These are phyloP conservation scores for Mirounga angustirostris DNA, from an alignment of 2,113 vertebrate species.

Conservation along the genomic window DNA sequence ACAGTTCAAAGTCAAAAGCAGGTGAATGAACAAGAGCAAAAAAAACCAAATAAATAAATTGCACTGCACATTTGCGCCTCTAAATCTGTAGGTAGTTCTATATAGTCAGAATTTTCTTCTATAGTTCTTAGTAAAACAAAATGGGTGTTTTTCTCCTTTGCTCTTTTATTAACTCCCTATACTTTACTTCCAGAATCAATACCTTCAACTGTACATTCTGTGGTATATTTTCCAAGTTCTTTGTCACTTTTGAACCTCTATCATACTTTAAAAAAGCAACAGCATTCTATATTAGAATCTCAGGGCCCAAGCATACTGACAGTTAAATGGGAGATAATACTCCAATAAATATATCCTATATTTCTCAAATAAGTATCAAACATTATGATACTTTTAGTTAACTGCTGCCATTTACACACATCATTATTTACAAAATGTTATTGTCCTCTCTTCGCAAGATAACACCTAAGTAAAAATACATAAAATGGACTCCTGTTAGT, in stretches of 20 bases:
- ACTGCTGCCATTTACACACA: not conserved
- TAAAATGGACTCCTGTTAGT: constrained; percentile 18
- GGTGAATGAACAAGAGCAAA: constrained; percentile 49
- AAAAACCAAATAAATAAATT: not conserved
- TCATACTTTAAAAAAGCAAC: constrained; percentile 11
- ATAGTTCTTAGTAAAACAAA: constrained; percentile 58
- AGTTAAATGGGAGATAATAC: constrained; percentile 28
- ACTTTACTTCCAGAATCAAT: not conserved
- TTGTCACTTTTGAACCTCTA: constrained; percentile 18
- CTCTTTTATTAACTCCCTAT: not conserved
- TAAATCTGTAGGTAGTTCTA: constrained; percentile 37
- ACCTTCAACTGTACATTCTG: constrained; percentile 20
- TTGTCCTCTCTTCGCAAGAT: not conserved
- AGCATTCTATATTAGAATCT: not conserved
- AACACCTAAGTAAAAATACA: not conserved
- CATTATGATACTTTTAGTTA: constrained; percentile 34
- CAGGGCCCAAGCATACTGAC: not conserved
- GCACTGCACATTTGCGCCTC: not conserved
- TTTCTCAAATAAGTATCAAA: constrained; percentile 39
- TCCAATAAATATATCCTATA: constrained; percentile 10
- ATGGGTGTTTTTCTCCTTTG: not conserved
- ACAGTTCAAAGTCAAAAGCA: constrained; percentile 62
- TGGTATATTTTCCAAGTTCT: not conserved
- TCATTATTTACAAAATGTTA: constrained; percentile 28
- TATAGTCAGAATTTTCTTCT: not conserved